Conservation (phyloP, 2,888 invertebrate species). For the Drosophila rubida region DNA sequence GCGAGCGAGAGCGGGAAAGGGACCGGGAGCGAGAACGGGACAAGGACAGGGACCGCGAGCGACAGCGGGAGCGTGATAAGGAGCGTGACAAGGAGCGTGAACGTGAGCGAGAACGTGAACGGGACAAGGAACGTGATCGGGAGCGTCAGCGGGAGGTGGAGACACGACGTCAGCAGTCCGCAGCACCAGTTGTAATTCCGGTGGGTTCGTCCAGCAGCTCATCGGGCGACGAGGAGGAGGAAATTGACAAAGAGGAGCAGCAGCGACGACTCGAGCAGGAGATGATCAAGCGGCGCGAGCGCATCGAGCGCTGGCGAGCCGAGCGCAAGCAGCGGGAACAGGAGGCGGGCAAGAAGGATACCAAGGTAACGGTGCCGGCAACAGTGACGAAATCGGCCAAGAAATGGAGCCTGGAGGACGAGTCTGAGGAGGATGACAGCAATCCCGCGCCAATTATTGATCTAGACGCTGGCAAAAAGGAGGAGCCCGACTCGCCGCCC, state of each 20-base stretch:
- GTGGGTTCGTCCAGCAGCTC: slow-evolving; percentile 76
- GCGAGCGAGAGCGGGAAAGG: slow-evolving; percentile 76
- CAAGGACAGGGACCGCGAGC: slow-evolving; percentile 84
- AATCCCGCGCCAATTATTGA: slow-evolving; percentile 71
- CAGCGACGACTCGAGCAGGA: slow-evolving; percentile 95
- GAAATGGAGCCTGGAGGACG: slow-evolving; percentile 98
- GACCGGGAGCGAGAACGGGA: slow-evolving; percentile 65
- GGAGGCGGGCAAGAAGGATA: slow-evolving; percentile 92
- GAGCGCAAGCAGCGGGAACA: slow-evolving; percentile 95
- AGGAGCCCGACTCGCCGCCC: slow-evolving; percentile 82
- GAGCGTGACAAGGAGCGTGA: slow-evolving; percentile 59
- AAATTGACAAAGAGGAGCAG: slow-evolving; percentile 92
- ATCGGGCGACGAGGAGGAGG: slow-evolving; percentile 84
- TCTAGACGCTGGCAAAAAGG: slow-evolving; percentile 55
- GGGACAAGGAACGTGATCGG: slow-evolving; percentile 85
- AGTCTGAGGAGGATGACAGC: slow-evolving; percentile 95
- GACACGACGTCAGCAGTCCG: slow-evolving; percentile 41
- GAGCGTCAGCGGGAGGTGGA: slow-evolving; percentile 86
- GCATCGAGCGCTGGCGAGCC: slow-evolving; percentile 98
- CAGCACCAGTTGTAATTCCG: slow-evolving; percentile 63
- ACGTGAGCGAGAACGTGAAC: slow-evolving; percentile 61
- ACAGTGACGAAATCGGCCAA: slow-evolving; percentile 88
- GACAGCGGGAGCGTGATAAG: slow-evolving; percentile 83
- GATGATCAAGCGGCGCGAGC: slow-evolving; percentile 97
- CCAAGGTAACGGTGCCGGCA: slow-evolving; percentile 86